Conservation (phyloP, 2,888 invertebrate genomes). For the Stratiomys singularior region DNA sequence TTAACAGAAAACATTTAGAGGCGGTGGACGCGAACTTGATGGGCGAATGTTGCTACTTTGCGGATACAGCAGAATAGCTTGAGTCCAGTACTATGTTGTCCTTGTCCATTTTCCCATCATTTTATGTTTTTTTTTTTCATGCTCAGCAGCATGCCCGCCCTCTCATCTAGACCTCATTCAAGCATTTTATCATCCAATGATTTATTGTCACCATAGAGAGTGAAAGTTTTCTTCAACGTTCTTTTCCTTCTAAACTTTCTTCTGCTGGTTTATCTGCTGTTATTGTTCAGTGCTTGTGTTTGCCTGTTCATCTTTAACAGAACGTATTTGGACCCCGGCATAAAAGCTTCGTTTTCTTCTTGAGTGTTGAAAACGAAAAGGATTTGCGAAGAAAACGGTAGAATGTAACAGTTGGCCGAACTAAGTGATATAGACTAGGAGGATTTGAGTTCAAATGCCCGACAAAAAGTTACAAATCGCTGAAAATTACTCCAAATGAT, state of each 20-base stretch:
- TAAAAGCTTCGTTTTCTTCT: background rate
- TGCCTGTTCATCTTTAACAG: background rate
- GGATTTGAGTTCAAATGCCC: conserved; percentile 17
- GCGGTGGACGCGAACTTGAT: conserved; percentile 49
- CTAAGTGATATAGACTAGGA: conserved; percentile 13
- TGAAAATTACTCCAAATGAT: conserved; percentile 51
- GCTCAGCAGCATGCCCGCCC: background rate
- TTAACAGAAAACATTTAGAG: conserved; percentile 41
- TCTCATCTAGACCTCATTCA: background rate
- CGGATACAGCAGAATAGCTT: conserved; percentile 52
- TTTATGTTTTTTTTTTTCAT: conserved; percentile 3
- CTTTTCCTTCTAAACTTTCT: background rate
- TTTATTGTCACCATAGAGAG: conserved; percentile 52
- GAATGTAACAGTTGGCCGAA: conserved; percentile 8
- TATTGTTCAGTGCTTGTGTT: background rate
- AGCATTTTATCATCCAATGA: conserved; percentile 45
- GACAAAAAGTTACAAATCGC: conserved; percentile 51
- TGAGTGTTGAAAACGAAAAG: background rate
- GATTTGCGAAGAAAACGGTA: background rate
- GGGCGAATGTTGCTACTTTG: conserved; percentile 52
- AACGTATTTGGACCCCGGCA: background rate
- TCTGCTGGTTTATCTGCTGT: background rate
- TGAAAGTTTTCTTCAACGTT: conserved; percentile 48
- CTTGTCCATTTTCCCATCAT: conserved; percentile 49
- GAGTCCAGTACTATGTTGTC: conserved; percentile 48